Evolutionary conservation across 30 jellyfish, hydroid and myxozoan genomes (phyloP), one percentile per base, ranked within the genome.

Genomic region (Hydractinia echinata): DNA sequence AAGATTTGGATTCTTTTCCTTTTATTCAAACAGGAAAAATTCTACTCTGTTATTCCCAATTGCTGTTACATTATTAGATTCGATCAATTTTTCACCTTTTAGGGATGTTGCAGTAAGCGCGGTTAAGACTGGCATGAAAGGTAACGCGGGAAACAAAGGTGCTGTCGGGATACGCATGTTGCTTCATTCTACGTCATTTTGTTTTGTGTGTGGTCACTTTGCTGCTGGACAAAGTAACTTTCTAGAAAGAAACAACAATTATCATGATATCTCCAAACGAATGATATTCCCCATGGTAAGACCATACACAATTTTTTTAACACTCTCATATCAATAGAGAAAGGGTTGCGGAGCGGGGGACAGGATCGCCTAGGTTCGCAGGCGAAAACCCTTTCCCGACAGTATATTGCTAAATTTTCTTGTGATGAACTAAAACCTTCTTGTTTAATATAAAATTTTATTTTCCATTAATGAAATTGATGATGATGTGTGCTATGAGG

Each of bases 121-220:
- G 7, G 97, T 95, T 66, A 95, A 95, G 71, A 95, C 99, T 60
- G 99, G 99, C n/a, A 20, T 95, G 62, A 87, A 90, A 58, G 99
- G 99, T 10, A 95, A 86, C 76, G 88, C 97, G 30, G 99, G 99
- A 58, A 95, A 95, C 89, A 95, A 95, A 79, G 99, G 99, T 39
- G 99, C 92, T 50, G 99, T 95, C 5, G 97, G 97, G 10, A 84
- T 95, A 51, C 86, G 99, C 51, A 74, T 95, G 86, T 66, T 84
- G 58, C 58, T 95, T 50, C 97, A 95, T 72, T 81, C 97, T 18
- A 89, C 99, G 9, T 89, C 99, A 44, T 54, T 95, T 13, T 95
- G 99, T 61, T 95, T 95, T 81, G 96, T 95, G 18, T 85, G 96
- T 73, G 97, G 96, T 49, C 99, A 95, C 73, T 85, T 95, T 20